phyloP scores from a whole-genome alignment of 2,113 vertebrate species.

The Prochilodus magdalenae region DNA sequence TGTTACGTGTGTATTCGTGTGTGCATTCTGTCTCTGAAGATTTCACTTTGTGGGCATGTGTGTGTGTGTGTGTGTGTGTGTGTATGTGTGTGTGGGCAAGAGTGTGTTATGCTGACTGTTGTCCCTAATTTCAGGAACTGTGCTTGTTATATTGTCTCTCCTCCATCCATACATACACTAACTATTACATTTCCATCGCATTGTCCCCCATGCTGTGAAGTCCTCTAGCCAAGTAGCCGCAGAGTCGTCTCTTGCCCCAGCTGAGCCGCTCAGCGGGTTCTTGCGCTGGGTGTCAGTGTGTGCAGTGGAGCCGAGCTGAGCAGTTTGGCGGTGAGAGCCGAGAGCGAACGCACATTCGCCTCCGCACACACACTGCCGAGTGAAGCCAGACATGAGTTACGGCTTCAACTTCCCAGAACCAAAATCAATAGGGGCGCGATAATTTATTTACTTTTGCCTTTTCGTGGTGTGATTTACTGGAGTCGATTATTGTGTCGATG shows the following conservation, averaged over 20 bases:
- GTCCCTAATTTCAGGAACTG: not conserved
- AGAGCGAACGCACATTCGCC: not conserved
- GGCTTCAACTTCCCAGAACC: conserved; percentile 63
- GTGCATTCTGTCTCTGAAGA: not conserved
- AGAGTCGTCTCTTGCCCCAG: conserved; percentile 1
- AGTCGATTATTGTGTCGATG: conserved; percentile 40
- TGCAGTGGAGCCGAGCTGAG: not conserved
- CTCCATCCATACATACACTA: not conserved
- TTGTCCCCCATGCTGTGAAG: not conserved
- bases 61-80: not conserved
- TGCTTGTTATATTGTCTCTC: not conserved
- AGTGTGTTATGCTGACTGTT: not conserved
- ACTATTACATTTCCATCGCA: not conserved
- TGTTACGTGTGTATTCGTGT: not conserved
- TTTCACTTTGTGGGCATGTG: not conserved
- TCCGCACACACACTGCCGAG: conserved; percentile 49
- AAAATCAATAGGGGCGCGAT: conserved; percentile 61
- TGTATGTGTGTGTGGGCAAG: not conserved
- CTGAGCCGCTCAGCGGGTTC: not conserved
- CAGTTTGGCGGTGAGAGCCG: not conserved
- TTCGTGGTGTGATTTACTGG: conserved; percentile 59
- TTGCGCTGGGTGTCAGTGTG: not conserved
- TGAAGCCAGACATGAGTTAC: conserved; percentile 66
- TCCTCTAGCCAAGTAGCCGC: not conserved
- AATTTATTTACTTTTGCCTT: conserved; percentile 65